Percentiles rank a stretch among this genome's conserved stretches.
phyloP scores from a whole-genome alignment of 1,140 invertebrate genomes.

The Achroia grisella region DNA sequence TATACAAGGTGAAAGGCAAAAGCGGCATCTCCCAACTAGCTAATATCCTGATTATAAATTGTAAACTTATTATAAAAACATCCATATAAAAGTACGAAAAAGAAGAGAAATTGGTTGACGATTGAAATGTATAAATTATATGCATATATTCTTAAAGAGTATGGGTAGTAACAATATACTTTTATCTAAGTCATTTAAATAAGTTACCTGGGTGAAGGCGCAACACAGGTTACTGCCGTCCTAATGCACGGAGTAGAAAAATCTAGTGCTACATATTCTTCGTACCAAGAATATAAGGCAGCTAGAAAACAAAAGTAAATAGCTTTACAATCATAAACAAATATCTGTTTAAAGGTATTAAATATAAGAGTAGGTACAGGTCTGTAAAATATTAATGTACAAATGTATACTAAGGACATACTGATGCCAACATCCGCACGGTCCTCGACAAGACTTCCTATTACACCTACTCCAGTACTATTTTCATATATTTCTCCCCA shows the following conservation, averaged over 20 bases:
- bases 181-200: too few species aligned
- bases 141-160: too few species aligned
- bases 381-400: background rate
- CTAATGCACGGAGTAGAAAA: slow-evolving; percentile 71
- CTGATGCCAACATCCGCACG: slow-evolving; percentile 75
- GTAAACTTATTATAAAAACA: too few species aligned
- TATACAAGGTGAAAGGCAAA: slow-evolving; percentile 44
- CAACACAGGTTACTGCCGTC: slow-evolving; percentile 75
- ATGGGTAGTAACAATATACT: too few species aligned
- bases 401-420: slow-evolving; percentile 30
- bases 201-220: slow-evolving; percentile 71
- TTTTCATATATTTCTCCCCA: slow-evolving; percentile 77
- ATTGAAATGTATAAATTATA: too few species aligned
- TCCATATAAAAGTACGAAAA: too few species aligned
- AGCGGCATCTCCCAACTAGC: slow-evolving; percentile 59
- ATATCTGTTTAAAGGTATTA: background rate
- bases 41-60: slow-evolving; percentile 30
- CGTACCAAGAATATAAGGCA: slow-evolving; percentile 76
- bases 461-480: slow-evolving; percentile 73
- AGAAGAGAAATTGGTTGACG: too few species aligned
- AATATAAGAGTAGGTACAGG: background rate
- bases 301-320: slow-evolving; percentile 37
- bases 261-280: slow-evolving; percentile 73
- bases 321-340: background rate
- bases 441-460: slow-evolving; percentile 74